Conservation (phyloP, 2,888 invertebrate species). For the Hybos culiciformis region DNA sequence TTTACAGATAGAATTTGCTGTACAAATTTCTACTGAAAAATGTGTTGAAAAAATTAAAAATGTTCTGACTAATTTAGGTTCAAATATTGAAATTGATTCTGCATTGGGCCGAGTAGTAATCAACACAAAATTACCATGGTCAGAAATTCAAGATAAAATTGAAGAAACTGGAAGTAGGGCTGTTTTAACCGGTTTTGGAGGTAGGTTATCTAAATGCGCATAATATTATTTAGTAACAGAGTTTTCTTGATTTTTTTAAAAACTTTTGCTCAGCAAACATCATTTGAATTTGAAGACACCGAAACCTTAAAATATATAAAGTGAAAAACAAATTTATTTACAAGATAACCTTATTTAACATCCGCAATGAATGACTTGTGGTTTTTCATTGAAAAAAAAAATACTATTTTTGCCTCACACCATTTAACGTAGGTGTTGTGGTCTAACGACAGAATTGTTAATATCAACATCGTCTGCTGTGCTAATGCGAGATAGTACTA, state of each 20-base stretch:
- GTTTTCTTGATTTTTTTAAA: neutral
- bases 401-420: too few species aligned
- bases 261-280: neutral
- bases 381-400: too few species aligned
- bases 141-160: constrained; percentile 36
- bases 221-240: neutral
- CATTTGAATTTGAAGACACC: too few species aligned
- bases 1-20: constrained; percentile 48
- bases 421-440: too few species aligned
- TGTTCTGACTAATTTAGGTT: constrained; percentile 33
- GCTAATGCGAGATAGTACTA: too few species aligned
- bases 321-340: neutral
- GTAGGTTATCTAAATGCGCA: constrained; percentile 25
- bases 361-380: too few species aligned
- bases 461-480: too few species aligned
- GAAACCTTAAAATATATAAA: neutral
- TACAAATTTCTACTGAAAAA: constrained; percentile 45
- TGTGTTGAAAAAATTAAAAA: constrained; percentile 40
- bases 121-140: constrained; percentile 30
- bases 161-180: constrained; percentile 54
- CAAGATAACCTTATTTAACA: neutral
- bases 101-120: constrained; percentile 27
- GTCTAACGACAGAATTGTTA: too few species aligned
- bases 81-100: constrained; percentile 26
- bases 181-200: constrained; percentile 68